Base-by-base conservation (phyloP, 2,888 invertebrate genomes). In the Zelleria hepariella region DNA sequence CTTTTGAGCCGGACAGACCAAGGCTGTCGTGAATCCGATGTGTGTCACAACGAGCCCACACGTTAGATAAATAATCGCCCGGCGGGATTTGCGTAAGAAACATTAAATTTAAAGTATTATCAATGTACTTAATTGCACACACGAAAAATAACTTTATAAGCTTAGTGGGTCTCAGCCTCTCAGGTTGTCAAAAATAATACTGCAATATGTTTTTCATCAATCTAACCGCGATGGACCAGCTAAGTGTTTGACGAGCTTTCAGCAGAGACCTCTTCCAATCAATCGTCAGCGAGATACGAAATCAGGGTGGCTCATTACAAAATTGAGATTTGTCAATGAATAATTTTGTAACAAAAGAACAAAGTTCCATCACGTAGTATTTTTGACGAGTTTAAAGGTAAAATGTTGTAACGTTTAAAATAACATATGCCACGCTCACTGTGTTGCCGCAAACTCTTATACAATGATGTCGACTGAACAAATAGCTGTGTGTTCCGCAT, bases 401-500 rank as follows among this genome's bases (percentile, higher is more conserved):
- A 57, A 78, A 82, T 86, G 86, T 86, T 84, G 86, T 79, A 85
- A 82, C 82, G n/a, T n/a, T 75, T 72, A 78, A 86, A 84, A 85
- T 85, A 86, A 86, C 82, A 78, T 80, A 86, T 84, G 84, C 82
- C 75, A 70, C 73, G 79, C 75, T 71, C 82, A 78, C 68, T 78
- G 79, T 73, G 75, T 80, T 85, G 82, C 78, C 74, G 75, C 84
- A 83, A 85, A 86, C 80, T 82, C 84, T 87, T 87, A 87, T 86
- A 87, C 87, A 88, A 88, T 87, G 79, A 82, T 85, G 86, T 82
- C 79, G 78, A 82, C 86, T 80, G 81, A 84, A 86, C 86, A 84
- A 86, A 86, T 82, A 83, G 81, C 79, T 80, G 73, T 86, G 82
- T 86, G 86, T 88, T 87, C 87, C 87, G 87, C 87, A 85, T 88